These are phyloP conservation scores for Narcine bancroftii DNA, from an alignment of 2,113 vertebrate species.

Conservation along the genomic window DNA sequence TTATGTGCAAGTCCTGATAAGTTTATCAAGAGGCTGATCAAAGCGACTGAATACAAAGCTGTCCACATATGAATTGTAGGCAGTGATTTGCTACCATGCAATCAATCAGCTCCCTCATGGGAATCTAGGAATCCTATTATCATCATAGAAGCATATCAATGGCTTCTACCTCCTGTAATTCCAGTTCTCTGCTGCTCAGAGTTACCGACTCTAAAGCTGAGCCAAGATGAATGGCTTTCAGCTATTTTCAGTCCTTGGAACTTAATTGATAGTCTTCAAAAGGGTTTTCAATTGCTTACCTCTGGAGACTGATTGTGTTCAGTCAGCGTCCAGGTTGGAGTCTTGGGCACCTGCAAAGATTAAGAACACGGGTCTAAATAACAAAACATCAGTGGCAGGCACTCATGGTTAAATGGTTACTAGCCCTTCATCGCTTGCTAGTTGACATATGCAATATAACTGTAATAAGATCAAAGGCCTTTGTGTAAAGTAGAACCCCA, in stretches of 20 bases:
- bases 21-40: background rate
- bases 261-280: too few relatives aligned
- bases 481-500: too few relatives aligned
- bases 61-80: background rate
- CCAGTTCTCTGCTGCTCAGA: background rate
- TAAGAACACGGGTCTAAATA: background rate
- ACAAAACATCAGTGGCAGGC: background rate
- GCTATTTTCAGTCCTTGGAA: too few relatives aligned
- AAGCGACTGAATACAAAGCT: background rate
- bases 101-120: background rate
- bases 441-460: too few relatives aligned
- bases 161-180: background rate
- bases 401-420: background rate
- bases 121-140: background rate
- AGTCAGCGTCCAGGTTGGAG: constrained; percentile 54
- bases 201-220: background rate
- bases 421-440: background rate
- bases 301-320: constrained; percentile 50
- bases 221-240: background rate
- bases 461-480: too few relatives aligned
- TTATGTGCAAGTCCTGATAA: background rate
- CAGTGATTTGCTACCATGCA: background rate
- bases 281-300: too few relatives aligned
- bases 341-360: constrained; percentile 50
- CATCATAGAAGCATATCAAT: background rate